Evolutionary conservation across 2,888 invertebrate species (phyloP), one percentile per base, ranked within the genome.

Genomic region (Dorcus parallelipipedus): DNA sequence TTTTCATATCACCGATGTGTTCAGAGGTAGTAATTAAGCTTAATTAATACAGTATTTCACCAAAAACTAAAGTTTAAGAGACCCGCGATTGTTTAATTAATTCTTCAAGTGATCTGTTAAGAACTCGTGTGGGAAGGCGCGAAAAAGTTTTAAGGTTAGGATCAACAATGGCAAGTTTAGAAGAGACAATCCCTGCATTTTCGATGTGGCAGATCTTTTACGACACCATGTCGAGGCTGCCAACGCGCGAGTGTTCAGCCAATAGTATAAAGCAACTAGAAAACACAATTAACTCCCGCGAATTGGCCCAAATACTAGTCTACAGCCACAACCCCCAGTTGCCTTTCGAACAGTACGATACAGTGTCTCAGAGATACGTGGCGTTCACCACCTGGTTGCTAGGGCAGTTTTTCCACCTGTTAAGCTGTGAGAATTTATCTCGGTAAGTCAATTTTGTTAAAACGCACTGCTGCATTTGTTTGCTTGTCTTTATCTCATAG

Each of bases 311-410:
- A 68, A 82, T 84, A 9, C 77, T 85, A 54, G 81, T 84, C 1
- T 83, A 81, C 49, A 74, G 79, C 47, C 74, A 78, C 42, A 80
- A 83, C 49, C 73, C 77, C 2, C 78, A 76, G 59, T 76, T 79
- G 64, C 78, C 81, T 26, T 81, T 80, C 61, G 73, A 76, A 43
- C 78, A 81, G 65, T 83, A 83, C 66, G 74, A 77, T 68, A 75
- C 58, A 23, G 69, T 76, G 38, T 68, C 72, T 49, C 64, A 71
- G 52, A 74, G 75, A 59, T 77, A 78, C 64, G 69, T 72, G 73
- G 78, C 84, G 2, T 88, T 87, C 65, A 85, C 85, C 54, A 83
- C 82, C 10, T 89, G 88, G 88, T 73, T 88, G 2, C 77, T 88
- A 54, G 88, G 87, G n/a, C 79, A 84, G 69, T 78, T 88, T 66